Base-by-base conservation (phyloP, 2,888 invertebrate species). In the Tricholauxania praeusta region DNA sequence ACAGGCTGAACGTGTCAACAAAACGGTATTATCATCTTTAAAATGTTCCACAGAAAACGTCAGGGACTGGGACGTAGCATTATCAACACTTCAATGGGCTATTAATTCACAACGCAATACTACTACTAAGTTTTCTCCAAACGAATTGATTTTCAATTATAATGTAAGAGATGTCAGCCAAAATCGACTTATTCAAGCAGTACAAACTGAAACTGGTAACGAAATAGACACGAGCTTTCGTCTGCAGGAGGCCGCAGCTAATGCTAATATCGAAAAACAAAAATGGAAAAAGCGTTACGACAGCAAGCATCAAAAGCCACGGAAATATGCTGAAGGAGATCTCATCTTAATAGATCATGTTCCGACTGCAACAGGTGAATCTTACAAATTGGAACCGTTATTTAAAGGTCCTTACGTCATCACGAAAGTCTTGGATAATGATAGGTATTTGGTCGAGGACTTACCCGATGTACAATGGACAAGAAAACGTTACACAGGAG, bases 281-380 rank as follows among this genome's bases (percentile, higher is more conserved):
- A n/a, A n/a, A n/a, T 72, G 60, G 66, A 72, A 59, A 15, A 51
- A 68, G 67, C 68, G 72, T 6, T 69, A 55, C 64, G 72, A 72
- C 10, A 63, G 60, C 22, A n/a, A 8, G 53, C 62, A 72, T 60
- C 62, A 53, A 22, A 52, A 0, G 8, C 72, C 69, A 39, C 12
- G 51, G 22, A 14, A 66, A 49, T 72, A 72, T 14, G 19, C 19
- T 6, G 59, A 72, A 66, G 72, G 72, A 8, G 72, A 72, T 64
- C 66, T 72, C 15, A 32, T 72, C 7, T 51, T 70, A 19, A 64
- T 73, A 1, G 69, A 69, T 52, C 15, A 73, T 52, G 69, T 72
- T 51, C 67, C 64, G 22, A 19, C 19, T 14, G 49, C 64, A 19
- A 48, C 64, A 10, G 49, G 64, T 19, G 15, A 48, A 14, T 72